These are phyloP conservation scores for Cataglyphis hispanica DNA, from an alignment of 1,140 invertebrate species.

Conservation along the genomic window DNA sequence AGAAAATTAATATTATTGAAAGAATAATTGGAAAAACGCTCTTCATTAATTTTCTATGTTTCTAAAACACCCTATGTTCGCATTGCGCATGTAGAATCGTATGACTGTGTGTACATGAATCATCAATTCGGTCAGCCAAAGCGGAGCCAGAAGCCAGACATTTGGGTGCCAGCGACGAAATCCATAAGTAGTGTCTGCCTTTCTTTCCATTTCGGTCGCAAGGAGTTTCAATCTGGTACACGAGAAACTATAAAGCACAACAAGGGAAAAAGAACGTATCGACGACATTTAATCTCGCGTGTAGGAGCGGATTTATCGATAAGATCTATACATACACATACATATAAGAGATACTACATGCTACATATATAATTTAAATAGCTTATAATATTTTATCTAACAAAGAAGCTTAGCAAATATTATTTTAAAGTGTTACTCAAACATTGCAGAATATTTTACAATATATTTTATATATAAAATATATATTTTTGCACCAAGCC, in stretches of 20 bases:
- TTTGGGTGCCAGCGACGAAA: conserved; percentile 54
- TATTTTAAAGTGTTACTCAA: too few species aligned
- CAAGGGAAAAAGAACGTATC: neutral
- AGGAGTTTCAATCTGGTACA: neutral
- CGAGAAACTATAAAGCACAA: neutral
- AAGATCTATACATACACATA: neutral
- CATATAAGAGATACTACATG: too few species aligned
- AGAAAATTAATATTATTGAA: neutral
- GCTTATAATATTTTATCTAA: neutral
- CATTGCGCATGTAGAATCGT: neutral
- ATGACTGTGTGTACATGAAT: conserved; percentile 41
- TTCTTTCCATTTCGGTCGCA: neutral
- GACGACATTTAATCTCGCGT: conserved; percentile 13
- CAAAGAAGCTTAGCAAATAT: too few species aligned
- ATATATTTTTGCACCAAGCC: too few species aligned
- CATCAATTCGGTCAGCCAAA: conserved; percentile 54
- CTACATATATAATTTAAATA: neutral
- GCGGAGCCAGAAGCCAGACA: conserved; percentile 58
- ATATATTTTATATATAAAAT: too few species aligned
- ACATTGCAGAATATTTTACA: too few species aligned
- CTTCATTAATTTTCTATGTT: neutral
- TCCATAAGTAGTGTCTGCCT: conserved; percentile 23
- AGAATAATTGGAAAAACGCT: neutral
- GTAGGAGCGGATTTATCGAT: neutral
- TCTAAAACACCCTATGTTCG: conserved; percentile 8